Percentiles rank a stretch among this genome's conserved stretches.
These are phyloP conservation scores for Malachius bipustulatus DNA, from an alignment of 2,888 invertebrate genomes.

Conservation along the genomic window DNA sequence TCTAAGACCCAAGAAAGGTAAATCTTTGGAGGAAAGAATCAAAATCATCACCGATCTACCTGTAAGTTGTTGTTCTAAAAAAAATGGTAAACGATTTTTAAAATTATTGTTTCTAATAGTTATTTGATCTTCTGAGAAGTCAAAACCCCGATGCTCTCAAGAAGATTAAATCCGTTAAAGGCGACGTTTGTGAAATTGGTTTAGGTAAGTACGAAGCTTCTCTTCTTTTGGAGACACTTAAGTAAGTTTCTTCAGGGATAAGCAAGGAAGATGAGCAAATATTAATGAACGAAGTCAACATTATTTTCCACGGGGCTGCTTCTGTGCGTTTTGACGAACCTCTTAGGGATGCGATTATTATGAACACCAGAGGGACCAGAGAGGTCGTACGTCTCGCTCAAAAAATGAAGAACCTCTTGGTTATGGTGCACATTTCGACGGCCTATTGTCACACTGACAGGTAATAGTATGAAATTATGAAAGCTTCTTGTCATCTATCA, in stretches of 20 bases:
- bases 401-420: constrained; percentile 40
- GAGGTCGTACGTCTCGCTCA: constrained; percentile 50
- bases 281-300: constrained; percentile 46
- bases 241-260: constrained; percentile 37
- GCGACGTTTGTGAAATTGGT: constrained; percentile 46
- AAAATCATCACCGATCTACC: constrained; percentile 42
- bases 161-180: constrained; percentile 54
- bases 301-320: constrained; percentile 70
- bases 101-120: constrained; percentile 33
- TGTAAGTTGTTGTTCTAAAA: no score
- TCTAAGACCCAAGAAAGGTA: constrained; percentile 59
- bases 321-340: constrained; percentile 76
- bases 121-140: constrained; percentile 47
- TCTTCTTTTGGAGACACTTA: constrained; percentile 3
- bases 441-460: constrained; percentile 75
- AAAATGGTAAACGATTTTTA: no score
- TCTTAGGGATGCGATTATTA: constrained; percentile 48
- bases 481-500: no score
- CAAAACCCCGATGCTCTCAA: constrained; percentile 43
- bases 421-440: constrained; percentile 73
- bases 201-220: constrained; percentile 37
- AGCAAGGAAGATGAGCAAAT: constrained; percentile 40
- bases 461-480: no score
- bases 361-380: constrained; percentile 54
- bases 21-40: constrained; percentile 47